phyloP scores from a whole-genome alignment of 2,797 vertebrate genomes.

The Platyrinchus mystaceus region DNA sequence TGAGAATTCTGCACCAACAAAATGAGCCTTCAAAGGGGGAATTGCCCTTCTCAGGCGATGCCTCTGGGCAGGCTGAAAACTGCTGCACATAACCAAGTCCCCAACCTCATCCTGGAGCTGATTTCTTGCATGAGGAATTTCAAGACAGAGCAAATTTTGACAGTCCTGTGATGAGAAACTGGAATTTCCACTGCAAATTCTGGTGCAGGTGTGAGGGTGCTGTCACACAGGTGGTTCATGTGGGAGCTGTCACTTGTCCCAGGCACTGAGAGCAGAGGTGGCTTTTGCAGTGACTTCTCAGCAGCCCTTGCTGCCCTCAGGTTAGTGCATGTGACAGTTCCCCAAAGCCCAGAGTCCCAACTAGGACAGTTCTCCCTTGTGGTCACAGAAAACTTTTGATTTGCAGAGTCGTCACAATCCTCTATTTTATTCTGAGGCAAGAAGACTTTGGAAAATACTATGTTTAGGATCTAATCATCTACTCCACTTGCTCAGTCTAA shows the following conservation, averaged over 20 bases:
- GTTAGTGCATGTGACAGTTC: not conserved
- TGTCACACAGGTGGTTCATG: accelerated
- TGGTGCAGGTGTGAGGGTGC: not conserved
- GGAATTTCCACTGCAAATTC: not conserved
- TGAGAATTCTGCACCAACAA: not conserved
- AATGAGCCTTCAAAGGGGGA: not conserved
- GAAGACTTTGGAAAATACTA: not conserved
- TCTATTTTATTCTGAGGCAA: not conserved
- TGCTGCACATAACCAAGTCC: not conserved
- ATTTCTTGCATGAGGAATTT: not conserved
- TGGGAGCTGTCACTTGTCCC: not conserved
- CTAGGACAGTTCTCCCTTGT: accelerated
- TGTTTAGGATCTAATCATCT: not conserved
- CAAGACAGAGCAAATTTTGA: not conserved
- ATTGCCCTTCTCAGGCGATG: not conserved
- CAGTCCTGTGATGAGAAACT: not conserved
- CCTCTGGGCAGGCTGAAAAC: not conserved
- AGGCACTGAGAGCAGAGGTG: not conserved
- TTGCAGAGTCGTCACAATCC: not conserved
- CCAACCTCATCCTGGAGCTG: not conserved
- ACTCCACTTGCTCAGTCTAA: not conserved
- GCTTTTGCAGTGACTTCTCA: not conserved
- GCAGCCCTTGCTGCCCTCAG: not conserved
- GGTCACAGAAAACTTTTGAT: not conserved
- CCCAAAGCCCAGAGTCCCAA: not conserved